Evolutionary conservation across 2,888 invertebrate genomes (phyloP).

Genomic region (Caenorhabditis sp.): DNA sequence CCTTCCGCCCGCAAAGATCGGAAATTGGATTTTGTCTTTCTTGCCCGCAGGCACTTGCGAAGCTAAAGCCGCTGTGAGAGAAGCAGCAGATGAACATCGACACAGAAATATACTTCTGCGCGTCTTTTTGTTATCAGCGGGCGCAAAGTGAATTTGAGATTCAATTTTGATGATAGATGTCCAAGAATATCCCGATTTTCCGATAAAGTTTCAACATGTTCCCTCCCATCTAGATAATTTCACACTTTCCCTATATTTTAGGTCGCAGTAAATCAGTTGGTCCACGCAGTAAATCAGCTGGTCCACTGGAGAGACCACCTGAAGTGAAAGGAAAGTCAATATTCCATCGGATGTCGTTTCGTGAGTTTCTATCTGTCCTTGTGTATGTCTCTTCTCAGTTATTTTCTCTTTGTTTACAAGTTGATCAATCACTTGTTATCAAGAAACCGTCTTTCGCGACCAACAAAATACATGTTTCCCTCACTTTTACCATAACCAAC

Average conservation of each 20-base stretch:
- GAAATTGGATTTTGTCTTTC: constrained; percentile 40
- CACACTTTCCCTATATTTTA: constrained; percentile 11
- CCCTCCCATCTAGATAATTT: not conserved
- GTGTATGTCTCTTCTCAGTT: not conserved
- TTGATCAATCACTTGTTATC: not conserved
- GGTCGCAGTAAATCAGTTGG: constrained; percentile 7
- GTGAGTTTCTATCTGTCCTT: constrained; percentile 36
- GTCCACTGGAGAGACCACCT: not conserved
- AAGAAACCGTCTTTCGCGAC: not conserved
- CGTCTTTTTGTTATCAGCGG: constrained; percentile 16
- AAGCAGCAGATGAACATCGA: not conserved
- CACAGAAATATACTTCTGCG: constrained; percentile 33
- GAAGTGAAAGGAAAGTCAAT: constrained; percentile 2
- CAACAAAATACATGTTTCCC: not conserved
- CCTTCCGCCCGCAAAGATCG: constrained; percentile 43
- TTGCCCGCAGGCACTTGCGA: constrained; percentile 4
- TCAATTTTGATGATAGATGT: not conserved
- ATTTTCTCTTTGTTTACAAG: not conserved
- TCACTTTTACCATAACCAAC: constrained; percentile 50
- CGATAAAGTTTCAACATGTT: constrained; percentile 24
- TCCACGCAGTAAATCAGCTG: constrained; percentile 2
- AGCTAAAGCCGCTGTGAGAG: constrained; percentile 19
- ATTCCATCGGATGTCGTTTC: constrained; percentile 39
- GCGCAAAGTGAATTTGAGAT: constrained; percentile 34
- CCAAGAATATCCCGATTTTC: constrained; percentile 18